phyloP scores from a whole-genome alignment of 37 sponge, comb jelly and placozoan species.

The Chondrosia reniformis region DNA sequence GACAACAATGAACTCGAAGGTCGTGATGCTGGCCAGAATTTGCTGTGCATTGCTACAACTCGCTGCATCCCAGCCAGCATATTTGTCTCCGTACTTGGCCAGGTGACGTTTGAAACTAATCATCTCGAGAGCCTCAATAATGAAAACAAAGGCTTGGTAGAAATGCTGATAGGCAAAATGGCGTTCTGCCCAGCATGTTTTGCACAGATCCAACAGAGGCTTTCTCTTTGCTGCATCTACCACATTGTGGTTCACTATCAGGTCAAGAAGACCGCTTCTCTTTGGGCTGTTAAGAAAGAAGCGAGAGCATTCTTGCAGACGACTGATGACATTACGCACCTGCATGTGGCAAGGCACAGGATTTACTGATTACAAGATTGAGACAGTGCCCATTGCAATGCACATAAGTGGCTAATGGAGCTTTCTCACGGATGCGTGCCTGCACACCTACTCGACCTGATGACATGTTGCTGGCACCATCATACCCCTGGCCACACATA shows the following conservation, averaged over 20 bases:
- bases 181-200: slow-evolving; percentile 54
- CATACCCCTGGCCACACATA: slow-evolving; percentile 58
- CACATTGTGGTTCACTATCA: slow-evolving; percentile 11
- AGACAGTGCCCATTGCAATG: slow-evolving; percentile 53
- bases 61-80: slow-evolving; percentile 29
- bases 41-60: slow-evolving; percentile 32
- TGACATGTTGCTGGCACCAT: slow-evolving; percentile 59
- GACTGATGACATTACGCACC: slow-evolving; percentile 38
- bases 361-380: slow-evolving; percentile 40
- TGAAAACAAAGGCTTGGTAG: slow-evolving; percentile 26
- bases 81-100: slow-evolving; percentile 15
- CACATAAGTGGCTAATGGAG: slow-evolving; percentile 41
- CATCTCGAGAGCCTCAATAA: slow-evolving; percentile 27
- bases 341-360: slow-evolving; percentile 44
- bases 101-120: slow-evolving; percentile 23
- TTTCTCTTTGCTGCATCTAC: slow-evolving; percentile 4
- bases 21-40: slow-evolving; percentile 31
- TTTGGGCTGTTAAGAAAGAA: slow-evolving; percentile 43
- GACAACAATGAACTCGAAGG: slow-evolving; percentile 28
- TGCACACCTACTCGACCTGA: slow-evolving; percentile 32
- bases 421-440: slow-evolving; percentile 22
- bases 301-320: not conserved
- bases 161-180: slow-evolving; percentile 57
- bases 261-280: slow-evolving; percentile 23
- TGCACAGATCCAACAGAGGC: slow-evolving; percentile 38